A percentile compares a stretch with the other conserved stretches of the same genome.
Conservation (phyloP, 2,113 vertebrate genomes). For the Garra rufa region DNA sequence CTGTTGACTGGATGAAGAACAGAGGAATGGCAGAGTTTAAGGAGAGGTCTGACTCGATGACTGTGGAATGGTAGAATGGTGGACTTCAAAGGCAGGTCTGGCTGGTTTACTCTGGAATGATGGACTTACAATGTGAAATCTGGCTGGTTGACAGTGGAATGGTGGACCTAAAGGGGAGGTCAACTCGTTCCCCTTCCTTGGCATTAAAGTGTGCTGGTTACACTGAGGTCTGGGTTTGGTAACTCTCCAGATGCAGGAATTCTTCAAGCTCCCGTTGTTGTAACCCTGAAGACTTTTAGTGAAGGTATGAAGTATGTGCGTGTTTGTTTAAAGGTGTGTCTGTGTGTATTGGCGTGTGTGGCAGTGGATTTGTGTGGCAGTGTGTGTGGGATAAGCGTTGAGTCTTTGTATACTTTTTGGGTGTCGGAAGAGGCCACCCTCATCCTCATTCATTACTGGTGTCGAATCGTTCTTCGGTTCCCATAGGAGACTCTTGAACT, state of each 20-base stretch:
- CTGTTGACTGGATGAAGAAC: conserved; percentile 28
- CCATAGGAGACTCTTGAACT: conserved; percentile 70
- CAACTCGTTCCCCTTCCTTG: conserved; percentile 58
- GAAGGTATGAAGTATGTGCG: conserved; percentile 51
- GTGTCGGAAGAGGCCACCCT: conserved; percentile 27
- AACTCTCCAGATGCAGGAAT: conserved; percentile 40
- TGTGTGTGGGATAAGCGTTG: conserved; percentile 48
- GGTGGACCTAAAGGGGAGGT: conserved; percentile 33
- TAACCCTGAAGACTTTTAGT: conserved; percentile 26
- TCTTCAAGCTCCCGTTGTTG: conserved; percentile 13
- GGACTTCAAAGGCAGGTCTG: conserved; percentile 33
- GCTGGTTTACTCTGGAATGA: conserved; percentile 56
- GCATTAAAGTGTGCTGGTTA: conserved; percentile 63
- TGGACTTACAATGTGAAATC: conserved; percentile 1
- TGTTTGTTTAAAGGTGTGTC: conserved; percentile 49
- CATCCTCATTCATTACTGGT: conserved; percentile 73
- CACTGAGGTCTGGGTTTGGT: conserved; percentile 36
- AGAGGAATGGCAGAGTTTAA: background rate
- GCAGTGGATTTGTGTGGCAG: conserved; percentile 60
- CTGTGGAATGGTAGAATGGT: conserved; percentile 47
- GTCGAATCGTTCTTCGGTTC: conserved; percentile 79
- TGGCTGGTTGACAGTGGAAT: conserved; percentile 47
- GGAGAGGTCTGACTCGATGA: conserved; percentile 57
- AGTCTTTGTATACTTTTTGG: conserved; percentile 42
- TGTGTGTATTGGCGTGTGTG: conserved; percentile 61